Evolutionary conservation across 1,140 invertebrate species (phyloP), one percentile per base, ranked within the genome.

Genomic region (Scaptomyza montana): DNA sequence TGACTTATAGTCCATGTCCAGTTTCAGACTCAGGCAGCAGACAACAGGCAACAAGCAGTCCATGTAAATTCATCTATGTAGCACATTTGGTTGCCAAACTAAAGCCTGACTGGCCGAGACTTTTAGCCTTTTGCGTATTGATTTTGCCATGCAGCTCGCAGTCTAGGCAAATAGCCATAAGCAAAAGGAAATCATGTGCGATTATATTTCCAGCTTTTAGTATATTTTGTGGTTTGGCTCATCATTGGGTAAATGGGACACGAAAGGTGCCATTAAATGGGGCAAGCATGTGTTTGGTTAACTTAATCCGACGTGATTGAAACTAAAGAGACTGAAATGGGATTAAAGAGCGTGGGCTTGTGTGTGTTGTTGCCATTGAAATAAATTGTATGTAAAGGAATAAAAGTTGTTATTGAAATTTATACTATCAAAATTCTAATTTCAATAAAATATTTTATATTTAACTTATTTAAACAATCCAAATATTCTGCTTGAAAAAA

Each of bases 1-100:
- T 90, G 87, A 79, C 79, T 90, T 87, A 86, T 90, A 77, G 78
- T 56, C 70, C 21, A 25, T 54, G 60, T 67, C 62, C 67, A 59
- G 39, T 45, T 53, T 39, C 28, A 67, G 65, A 43, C 45, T 21
- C 59, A 55, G 56, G 16, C 63, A 43, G 50, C 61, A 39, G 33
- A 59, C 64, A 62, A 41, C 39, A 51, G 60, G 13, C 64, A 43
- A 41, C 61, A 45, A 41, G 47, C 65, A 62, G 39, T 73, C 46
- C 79, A 85, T 78, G 66, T 69, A 78, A 60, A 89, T 87, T 72
- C 76, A 79, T 87, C 84, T 87, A 89, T 72, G 63, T 74, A 60
- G 63, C 84, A 82, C 50, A 73, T 30, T 78, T 68, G 75, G 74
- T 61, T 78, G 55, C 72, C 70, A 68, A 74, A 56, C 49, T 43